These are phyloP conservation scores for Spialia ferax DNA, from an alignment of 2,888 invertebrate species.

Conservation along the genomic window DNA sequence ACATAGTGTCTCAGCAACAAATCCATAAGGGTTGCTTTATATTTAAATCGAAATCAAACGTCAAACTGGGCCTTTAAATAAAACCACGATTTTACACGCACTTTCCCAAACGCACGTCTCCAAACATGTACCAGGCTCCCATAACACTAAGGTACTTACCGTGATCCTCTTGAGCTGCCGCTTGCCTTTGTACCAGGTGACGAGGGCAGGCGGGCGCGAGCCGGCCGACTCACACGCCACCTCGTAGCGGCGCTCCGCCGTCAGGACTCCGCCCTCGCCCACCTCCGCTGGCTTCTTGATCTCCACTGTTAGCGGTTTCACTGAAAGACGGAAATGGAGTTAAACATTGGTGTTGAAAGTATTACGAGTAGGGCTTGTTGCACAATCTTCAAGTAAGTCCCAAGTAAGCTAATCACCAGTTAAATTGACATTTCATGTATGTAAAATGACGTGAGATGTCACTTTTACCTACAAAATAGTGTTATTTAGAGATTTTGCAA, in stretches of 20 bases:
- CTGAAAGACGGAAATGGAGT: conserved; percentile 74
- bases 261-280: conserved; percentile 88
- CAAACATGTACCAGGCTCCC: background rate
- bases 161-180: conserved; percentile 92
- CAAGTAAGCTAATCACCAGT: too few species aligned
- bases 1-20: too few species aligned
- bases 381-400: too few species aligned
- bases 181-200: conserved; percentile 96
- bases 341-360: background rate
- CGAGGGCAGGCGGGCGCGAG: conserved; percentile 94
- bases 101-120: background rate
- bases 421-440: too few species aligned
- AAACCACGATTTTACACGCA: background rate
- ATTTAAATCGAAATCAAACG: too few species aligned
- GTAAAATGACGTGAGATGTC: too few species aligned
- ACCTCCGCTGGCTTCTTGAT: conserved; percentile 87
- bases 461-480: too few species aligned
- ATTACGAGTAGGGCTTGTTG: too few species aligned
- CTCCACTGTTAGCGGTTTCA: conserved; percentile 93
- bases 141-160: conserved; percentile 77
- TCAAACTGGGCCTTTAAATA: too few species aligned
- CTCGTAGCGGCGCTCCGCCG: conserved; percentile 94
- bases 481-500: too few species aligned
- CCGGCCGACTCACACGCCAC: conserved; percentile 94
- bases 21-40: too few species aligned